Percentiles rank a stretch among this genome's conserved stretches.
These are phyloP conservation scores for Apoderus coryli DNA, from an alignment of 2,888 invertebrate species.

Conservation along the genomic window DNA sequence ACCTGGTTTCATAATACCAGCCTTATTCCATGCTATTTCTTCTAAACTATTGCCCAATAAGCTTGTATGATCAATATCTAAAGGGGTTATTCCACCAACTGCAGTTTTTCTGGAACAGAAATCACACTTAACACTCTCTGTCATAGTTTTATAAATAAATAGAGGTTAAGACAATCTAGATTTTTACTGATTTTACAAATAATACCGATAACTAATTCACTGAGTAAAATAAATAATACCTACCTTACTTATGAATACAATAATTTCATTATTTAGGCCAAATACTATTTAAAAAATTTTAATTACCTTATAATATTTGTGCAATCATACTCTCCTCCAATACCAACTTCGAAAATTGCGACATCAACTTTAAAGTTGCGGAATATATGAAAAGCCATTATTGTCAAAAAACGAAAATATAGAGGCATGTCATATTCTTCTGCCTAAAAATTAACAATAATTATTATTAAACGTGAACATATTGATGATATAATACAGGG, in stretches of 20 bases:
- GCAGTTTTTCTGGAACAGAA: conserved; percentile 49
- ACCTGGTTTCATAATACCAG: conserved; percentile 79
- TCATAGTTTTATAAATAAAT: conserved; percentile 5
- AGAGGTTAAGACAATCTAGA: conserved; percentile 1
- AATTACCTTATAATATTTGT: conserved; percentile 77
- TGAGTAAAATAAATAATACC: too few relatives aligned
- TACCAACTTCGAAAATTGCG: conserved; percentile 91
- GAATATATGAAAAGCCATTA: conserved; percentile 83
- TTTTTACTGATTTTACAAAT: too few relatives aligned
- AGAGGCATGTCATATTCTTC: conserved; percentile 64
- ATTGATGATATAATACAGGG: too few relatives aligned
- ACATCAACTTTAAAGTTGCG: conserved; percentile 76
- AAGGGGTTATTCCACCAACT: conserved; percentile 78
- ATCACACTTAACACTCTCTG: neutral
- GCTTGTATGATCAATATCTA: conserved; percentile 81
- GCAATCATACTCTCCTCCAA: conserved; percentile 87
- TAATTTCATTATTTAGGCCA: too few relatives aligned
- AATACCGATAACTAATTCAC: too few relatives aligned
- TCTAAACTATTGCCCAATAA: conserved; percentile 68
- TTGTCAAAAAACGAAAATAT: conserved; percentile 89
- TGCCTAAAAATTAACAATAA: conserved; percentile 36
- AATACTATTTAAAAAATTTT: too few relatives aligned
- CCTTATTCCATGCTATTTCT: conserved; percentile 88
- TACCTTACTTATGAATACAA: too few relatives aligned
- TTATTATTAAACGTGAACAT: conserved; percentile 5